These are phyloP conservation scores for Pilophorus perplexus DNA, from an alignment of 2,888 invertebrate species.

Conservation along the genomic window DNA sequence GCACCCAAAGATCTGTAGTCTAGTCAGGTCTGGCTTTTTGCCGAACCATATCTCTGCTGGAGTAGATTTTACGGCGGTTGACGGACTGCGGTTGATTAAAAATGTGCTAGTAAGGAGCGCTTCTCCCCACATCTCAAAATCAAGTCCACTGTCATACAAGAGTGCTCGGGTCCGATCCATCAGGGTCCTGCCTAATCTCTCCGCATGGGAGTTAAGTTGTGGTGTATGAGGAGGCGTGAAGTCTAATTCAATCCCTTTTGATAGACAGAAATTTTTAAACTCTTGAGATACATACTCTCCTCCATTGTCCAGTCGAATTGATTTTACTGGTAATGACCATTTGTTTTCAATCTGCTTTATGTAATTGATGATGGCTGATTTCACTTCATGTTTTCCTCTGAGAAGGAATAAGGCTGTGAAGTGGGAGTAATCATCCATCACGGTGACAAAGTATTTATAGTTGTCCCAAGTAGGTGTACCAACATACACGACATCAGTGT, in stretches of 20 bases:
- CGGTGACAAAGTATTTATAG: too few species aligned
- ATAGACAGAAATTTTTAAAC: slow-evolving; percentile 9
- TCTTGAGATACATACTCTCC: too few species aligned
- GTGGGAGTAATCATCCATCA: slow-evolving; percentile 13
- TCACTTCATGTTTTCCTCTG: slow-evolving; percentile 5
- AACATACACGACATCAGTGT: slow-evolving; percentile 22
- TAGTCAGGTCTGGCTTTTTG: not conserved
- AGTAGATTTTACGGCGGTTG: not conserved
- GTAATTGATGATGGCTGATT: slow-evolving; percentile 7
- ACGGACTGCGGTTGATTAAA: not conserved
- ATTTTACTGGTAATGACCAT: slow-evolving; percentile 17
- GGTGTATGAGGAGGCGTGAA: slow-evolving; percentile 25
- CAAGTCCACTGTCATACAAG: not conserved
- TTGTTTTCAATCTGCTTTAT: slow-evolving; percentile 11
- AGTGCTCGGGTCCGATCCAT: slow-evolving; percentile 16
- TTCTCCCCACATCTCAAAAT: not conserved
- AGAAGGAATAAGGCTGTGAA: too few species aligned
- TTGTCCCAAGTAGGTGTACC: too few species aligned
- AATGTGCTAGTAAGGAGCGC: not conserved
- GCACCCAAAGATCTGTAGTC: not conserved
- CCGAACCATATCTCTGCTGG: not conserved
- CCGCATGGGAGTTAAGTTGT: slow-evolving; percentile 28
- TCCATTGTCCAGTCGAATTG: slow-evolving; percentile 17
- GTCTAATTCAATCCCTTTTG: slow-evolving; percentile 21
- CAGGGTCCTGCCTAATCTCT: slow-evolving; percentile 9